phyloP scores from a whole-genome alignment of 1,140 invertebrate species.

The Drosophila trapezifrons region DNA sequence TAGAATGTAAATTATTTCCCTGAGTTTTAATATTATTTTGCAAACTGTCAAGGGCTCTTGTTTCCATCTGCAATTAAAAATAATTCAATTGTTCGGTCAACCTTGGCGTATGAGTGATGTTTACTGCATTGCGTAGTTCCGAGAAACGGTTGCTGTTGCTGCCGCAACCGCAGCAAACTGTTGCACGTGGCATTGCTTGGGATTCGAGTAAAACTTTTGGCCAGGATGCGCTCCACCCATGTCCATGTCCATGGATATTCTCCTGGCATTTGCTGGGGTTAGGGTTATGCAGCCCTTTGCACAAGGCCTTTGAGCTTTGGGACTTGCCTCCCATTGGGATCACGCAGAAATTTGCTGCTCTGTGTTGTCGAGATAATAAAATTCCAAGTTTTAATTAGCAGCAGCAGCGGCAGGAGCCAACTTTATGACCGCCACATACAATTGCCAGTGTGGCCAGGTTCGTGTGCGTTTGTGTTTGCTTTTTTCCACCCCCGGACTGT shows the following conservation, averaged over 20 bases:
- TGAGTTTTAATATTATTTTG: background rate
- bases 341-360: constrained; percentile 25
- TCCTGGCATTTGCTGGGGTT: background rate
- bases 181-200: constrained; percentile 7
- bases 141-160: no score
- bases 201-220: constrained; percentile 3
- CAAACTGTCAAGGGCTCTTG: background rate
- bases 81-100: background rate
- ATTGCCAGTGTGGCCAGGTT: background rate
- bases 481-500: background rate
- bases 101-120: constrained; percentile 11
- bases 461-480: background rate
- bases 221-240: background rate
- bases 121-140: background rate
- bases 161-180: constrained; percentile 5
- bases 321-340: background rate
- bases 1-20: background rate
- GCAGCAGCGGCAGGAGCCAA: background rate
- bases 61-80: background rate
- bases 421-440: constrained; percentile 28
- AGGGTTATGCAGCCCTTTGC: background rate
- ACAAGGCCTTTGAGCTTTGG: constrained; percentile 1
- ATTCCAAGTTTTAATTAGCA: constrained; percentile 21
- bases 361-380: constrained; percentile 29
- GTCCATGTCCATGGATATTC: background rate